phyloP scores from a whole-genome alignment of 1,140 invertebrate species.

The Schlechtendalia chinensis region DNA sequence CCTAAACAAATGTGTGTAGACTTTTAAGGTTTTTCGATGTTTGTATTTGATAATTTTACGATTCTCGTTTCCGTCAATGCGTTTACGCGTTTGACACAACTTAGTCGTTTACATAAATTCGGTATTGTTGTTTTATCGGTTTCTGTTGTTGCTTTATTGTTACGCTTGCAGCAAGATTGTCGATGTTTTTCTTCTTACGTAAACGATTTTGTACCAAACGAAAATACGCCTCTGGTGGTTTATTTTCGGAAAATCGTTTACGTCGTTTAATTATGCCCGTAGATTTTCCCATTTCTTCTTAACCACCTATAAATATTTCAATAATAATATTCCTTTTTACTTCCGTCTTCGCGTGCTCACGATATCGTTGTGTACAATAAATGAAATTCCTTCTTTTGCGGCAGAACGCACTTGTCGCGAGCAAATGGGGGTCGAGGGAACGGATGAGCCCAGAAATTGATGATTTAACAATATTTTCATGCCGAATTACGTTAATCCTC shows the following conservation, averaged over 20 bases:
- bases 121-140: neutral
- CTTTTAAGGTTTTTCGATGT: no score
- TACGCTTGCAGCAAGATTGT: neutral
- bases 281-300: conserved; percentile 5
- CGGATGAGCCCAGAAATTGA: neutral
- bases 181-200: neutral
- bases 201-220: neutral
- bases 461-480: conserved; percentile 24
- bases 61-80: no score
- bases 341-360: neutral
- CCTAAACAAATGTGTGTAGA: no score
- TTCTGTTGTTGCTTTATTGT: neutral
- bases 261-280: neutral
- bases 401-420: neutral
- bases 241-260: neutral
- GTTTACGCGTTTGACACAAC: no score
- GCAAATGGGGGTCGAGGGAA: no score
- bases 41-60: no score
- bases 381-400: conserved; percentile 36
- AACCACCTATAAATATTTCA: no score
- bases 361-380: neutral
- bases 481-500: neutral
- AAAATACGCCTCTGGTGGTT: neutral
- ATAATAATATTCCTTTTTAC: neutral
- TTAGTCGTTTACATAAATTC: no score